These are phyloP conservation scores for Epistrophe eligans DNA, from an alignment of 2,888 invertebrate genomes.

Conservation along the genomic window DNA sequence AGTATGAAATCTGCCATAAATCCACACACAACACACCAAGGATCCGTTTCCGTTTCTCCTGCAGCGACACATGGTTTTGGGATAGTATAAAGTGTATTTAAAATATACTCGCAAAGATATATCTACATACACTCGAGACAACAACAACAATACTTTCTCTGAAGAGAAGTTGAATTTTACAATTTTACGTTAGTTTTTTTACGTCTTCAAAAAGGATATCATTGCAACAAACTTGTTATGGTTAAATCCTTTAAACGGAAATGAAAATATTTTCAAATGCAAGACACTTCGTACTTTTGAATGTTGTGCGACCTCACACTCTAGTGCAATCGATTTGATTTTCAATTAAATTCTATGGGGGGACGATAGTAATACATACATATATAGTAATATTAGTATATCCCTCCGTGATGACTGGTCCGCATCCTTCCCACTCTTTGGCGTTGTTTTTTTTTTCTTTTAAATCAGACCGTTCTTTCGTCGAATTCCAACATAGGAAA, in stretches of 20 bases:
- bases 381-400: too few relatives aligned
- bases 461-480: not conserved
- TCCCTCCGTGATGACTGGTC: not conserved
- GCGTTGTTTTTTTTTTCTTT: not conserved
- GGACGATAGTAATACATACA: not conserved
- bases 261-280: constrained; percentile 61
- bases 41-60: constrained; percentile 31
- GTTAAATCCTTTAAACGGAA: constrained; percentile 75
- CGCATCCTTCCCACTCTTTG: not conserved
- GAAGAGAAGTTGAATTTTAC: not conserved
- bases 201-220: constrained; percentile 50
- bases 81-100: constrained; percentile 64
- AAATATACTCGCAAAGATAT: constrained; percentile 44
- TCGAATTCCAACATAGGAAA: constrained; percentile 56
- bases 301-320: constrained; percentile 9
- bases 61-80: constrained; percentile 62
- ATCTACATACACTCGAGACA: too few relatives aligned
- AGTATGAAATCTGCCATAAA: constrained; percentile 74
- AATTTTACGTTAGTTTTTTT: constrained; percentile 3
- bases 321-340: constrained; percentile 61
- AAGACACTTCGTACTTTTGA: constrained; percentile 51
- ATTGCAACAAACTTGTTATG: constrained; percentile 57
- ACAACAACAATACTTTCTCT: not conserved
- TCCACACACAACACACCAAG: constrained; percentile 65
- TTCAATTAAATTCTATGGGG: constrained; percentile 40